phyloP scores from a whole-genome alignment of 2,888 invertebrate species.

The Vesta saturnalis region DNA sequence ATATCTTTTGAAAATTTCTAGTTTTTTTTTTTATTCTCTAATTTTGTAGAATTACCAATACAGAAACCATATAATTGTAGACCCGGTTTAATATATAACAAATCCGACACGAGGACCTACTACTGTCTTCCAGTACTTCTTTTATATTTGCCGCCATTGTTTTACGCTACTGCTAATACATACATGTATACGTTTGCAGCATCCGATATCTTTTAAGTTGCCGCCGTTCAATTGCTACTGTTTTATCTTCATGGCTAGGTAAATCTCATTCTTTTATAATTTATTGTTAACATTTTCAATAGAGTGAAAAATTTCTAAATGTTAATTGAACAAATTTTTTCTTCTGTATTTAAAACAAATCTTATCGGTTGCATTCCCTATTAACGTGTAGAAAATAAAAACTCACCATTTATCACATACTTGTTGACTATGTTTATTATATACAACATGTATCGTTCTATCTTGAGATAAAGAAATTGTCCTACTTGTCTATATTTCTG shows the following conservation, averaged over 20 bases:
- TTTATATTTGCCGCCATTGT: constrained; percentile 46
- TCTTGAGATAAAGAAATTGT: neutral
- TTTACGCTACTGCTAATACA: constrained; percentile 45
- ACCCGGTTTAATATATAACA: constrained; percentile 24
- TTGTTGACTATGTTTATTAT: neutral
- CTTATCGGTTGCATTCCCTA: neutral
- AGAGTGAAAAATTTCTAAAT: constrained; percentile 13
- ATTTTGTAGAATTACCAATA: constrained; percentile 19
- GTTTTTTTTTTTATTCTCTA: constrained; percentile 25
- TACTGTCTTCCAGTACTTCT: constrained; percentile 33
- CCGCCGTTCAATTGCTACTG: constrained; percentile 46
- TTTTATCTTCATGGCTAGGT: constrained; percentile 35
- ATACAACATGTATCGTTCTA: neutral
- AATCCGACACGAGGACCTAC: constrained; percentile 39
- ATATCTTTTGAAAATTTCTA: constrained; percentile 26
- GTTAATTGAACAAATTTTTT: constrained; percentile 13
- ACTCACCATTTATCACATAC: constrained; percentile 5
- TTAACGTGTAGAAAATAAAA: neutral
- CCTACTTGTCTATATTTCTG: too few relatives aligned
- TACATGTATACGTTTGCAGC: constrained; percentile 47
- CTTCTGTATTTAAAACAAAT: constrained; percentile 7
- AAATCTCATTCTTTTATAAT: constrained; percentile 16
- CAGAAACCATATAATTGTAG: constrained; percentile 31
- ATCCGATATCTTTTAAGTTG: constrained; percentile 42
- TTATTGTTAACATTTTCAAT: constrained; percentile 13